A percentile compares a stretch with the other conserved stretches of the same genome.
Conservation (phyloP, 2,113 vertebrate genomes). For the Trachemys scripta region DNA sequence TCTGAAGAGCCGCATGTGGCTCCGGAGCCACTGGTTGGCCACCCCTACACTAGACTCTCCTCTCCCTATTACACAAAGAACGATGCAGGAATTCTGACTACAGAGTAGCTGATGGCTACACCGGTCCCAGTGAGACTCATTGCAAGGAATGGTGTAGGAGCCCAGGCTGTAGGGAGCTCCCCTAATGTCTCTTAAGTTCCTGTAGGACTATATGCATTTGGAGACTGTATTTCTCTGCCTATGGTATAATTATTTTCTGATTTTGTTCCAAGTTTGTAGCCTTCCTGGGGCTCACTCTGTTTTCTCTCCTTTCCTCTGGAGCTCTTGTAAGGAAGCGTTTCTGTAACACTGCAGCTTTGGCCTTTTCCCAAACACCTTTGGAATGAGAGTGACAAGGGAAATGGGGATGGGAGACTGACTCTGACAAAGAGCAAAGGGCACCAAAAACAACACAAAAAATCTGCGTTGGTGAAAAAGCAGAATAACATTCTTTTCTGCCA, state of each 20-base stretch:
- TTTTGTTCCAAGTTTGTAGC: background rate
- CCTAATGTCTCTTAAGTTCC: background rate
- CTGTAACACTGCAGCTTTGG: background rate
- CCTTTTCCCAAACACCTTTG: accelerated
- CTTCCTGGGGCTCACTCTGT: background rate
- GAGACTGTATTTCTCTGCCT: background rate
- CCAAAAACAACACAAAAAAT: background rate
- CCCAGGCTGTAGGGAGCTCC: background rate
- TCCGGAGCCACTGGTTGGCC: too few relatives aligned
- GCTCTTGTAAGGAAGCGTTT: background rate
- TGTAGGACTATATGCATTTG: background rate
- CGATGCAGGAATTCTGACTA: background rate
- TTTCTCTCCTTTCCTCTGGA: background rate
- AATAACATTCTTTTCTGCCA: conserved; percentile 29
- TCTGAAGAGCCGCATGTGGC: too few relatives aligned
- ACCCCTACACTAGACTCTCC: background rate
- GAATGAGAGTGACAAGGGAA: background rate
- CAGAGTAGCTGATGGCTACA: background rate
- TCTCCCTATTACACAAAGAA: background rate
- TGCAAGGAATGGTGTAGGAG: background rate
- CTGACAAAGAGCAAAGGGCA: conserved; percentile 51
- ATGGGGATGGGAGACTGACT: background rate
- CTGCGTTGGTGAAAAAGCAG: accelerated
- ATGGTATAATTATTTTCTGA: background rate
- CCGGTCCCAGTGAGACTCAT: background rate